Evolutionary conservation across 2,888 invertebrate species (phyloP).

Genomic region (Petrophora chlorosata): DNA sequence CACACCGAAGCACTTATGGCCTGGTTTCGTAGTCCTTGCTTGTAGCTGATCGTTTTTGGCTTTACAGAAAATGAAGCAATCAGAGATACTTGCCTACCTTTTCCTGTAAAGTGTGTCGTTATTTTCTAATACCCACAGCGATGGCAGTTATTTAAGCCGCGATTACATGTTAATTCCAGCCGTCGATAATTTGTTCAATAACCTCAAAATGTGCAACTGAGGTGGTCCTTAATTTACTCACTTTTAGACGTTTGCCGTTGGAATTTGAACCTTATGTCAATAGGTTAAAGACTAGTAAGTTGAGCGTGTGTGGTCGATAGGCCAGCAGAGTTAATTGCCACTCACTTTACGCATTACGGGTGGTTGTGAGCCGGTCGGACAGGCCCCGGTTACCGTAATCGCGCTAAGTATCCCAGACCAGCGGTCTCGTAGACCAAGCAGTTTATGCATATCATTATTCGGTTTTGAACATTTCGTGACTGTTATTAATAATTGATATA

Average conservation of each 20-base stretch:
- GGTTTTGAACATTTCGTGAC: too few relatives aligned
- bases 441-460: not conserved
- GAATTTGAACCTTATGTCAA: slow-evolving; percentile 7
- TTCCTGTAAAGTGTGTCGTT: slow-evolving; percentile 32
- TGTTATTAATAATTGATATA: too few relatives aligned
- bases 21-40: not conserved
- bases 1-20: too few relatives aligned
- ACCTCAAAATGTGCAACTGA: slow-evolving; percentile 34
- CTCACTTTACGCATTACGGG: slow-evolving; percentile 48
- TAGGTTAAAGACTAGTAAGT: not conserved
- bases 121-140: slow-evolving; percentile 29
- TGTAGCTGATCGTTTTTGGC: not conserved
- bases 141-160: slow-evolving; percentile 38
- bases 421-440: not conserved
- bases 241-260: not conserved
- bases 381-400: slow-evolving; percentile 29
- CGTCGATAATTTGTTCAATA: slow-evolving; percentile 44
- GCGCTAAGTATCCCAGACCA: slow-evolving; percentile 2
- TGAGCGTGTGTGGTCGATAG: slow-evolving; percentile 13
- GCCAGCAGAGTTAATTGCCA: slow-evolving; percentile 45
- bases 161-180: slow-evolving; percentile 39
- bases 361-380: slow-evolving; percentile 29
- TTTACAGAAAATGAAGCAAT: not conserved
- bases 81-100: slow-evolving; percentile 19
- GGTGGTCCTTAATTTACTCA: slow-evolving; percentile 23